phyloP scores from a whole-genome alignment of 1,140 invertebrate genomes.

The Notospermus geniculatus region DNA sequence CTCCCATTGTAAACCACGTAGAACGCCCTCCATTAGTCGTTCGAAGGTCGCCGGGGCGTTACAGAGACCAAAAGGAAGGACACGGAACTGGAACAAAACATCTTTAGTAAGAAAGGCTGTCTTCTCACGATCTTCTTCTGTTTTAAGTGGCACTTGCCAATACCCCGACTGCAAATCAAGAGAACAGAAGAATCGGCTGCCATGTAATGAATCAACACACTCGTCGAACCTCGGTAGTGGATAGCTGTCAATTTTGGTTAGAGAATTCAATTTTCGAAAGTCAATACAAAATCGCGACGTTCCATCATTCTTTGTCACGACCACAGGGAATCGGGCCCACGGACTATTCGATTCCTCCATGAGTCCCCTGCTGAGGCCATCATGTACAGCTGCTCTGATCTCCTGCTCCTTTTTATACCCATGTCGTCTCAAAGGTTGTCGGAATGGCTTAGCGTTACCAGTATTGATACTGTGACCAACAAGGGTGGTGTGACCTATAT shows the following conservation, averaged over 20 bases:
- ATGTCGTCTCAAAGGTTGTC: slow-evolving; percentile 17
- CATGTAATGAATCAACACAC: slow-evolving; percentile 23
- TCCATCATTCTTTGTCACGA: slow-evolving; percentile 35
- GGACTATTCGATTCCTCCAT: slow-evolving; percentile 32
- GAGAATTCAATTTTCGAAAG: slow-evolving; percentile 33
- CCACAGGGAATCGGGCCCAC: slow-evolving; percentile 37
- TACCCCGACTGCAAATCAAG: slow-evolving; percentile 36
- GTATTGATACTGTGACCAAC: no score
- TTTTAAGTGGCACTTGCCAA: no score
- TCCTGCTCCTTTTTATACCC: slow-evolving; percentile 13
- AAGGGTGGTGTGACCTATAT: slow-evolving; percentile 16
- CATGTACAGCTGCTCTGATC: slow-evolving; percentile 6
- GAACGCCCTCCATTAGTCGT: slow-evolving; percentile 7
- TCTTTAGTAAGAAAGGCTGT: slow-evolving; percentile 25
- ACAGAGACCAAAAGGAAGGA: no score
- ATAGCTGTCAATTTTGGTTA: slow-evolving; percentile 28
- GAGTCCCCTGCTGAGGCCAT: slow-evolving; percentile 24
- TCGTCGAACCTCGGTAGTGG: slow-evolving; percentile 38
- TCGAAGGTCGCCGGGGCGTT: no score
- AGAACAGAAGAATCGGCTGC: slow-evolving; percentile 25
- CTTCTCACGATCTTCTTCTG: slow-evolving; percentile 40
- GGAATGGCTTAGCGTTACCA: slow-evolving; percentile 14
- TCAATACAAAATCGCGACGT: slow-evolving; percentile 37
- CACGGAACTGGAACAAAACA: slow-evolving; percentile 10
- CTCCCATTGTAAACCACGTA: slow-evolving; percentile 18